Conservation (phyloP, 2,113 vertebrate genomes). For the Pangasianodon hypophthalmus region DNA sequence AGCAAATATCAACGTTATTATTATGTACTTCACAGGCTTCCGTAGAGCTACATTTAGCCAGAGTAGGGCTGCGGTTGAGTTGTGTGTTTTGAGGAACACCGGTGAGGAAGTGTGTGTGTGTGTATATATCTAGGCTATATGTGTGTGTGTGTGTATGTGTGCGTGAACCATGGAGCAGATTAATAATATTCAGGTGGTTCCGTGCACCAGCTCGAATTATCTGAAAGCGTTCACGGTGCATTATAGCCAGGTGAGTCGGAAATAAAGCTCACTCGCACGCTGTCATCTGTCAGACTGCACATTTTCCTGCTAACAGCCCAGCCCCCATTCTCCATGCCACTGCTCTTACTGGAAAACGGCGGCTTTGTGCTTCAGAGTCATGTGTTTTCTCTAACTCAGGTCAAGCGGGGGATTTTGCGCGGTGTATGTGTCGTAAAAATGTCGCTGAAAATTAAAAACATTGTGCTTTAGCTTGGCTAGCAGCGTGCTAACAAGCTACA, state of each 20-base stretch:
- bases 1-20: neutral
- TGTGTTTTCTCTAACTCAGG: neutral
- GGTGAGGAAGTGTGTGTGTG: slow-evolving; percentile 54
- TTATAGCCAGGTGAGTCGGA: slow-evolving; percentile 83
- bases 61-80: slow-evolving; percentile 55
- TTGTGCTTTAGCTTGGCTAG: neutral
- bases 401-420: neutral
- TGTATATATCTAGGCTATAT: neutral
- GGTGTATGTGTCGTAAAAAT: neutral
- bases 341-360: slow-evolving; percentile 17
- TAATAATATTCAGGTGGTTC: slow-evolving; percentile 75
- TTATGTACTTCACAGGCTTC: slow-evolving; percentile 67
- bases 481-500: slow-evolving; percentile 22
- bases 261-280: slow-evolving; percentile 21
- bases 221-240: slow-evolving; percentile 81
- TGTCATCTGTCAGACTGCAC: slow-evolving; percentile 45
- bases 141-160: slow-evolving; percentile 45
- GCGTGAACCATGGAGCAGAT: slow-evolving; percentile 77
- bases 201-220: slow-evolving; percentile 80
- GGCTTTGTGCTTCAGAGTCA: neutral
- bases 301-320: slow-evolving; percentile 57
- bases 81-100: slow-evolving; percentile 65
- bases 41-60: slow-evolving; percentile 64
- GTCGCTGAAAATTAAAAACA: neutral
- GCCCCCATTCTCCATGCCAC: neutral